These are phyloP conservation scores for Drosophila mojavensis DNA, from an alignment of 1,140 invertebrate genomes.

Conservation along the genomic window DNA sequence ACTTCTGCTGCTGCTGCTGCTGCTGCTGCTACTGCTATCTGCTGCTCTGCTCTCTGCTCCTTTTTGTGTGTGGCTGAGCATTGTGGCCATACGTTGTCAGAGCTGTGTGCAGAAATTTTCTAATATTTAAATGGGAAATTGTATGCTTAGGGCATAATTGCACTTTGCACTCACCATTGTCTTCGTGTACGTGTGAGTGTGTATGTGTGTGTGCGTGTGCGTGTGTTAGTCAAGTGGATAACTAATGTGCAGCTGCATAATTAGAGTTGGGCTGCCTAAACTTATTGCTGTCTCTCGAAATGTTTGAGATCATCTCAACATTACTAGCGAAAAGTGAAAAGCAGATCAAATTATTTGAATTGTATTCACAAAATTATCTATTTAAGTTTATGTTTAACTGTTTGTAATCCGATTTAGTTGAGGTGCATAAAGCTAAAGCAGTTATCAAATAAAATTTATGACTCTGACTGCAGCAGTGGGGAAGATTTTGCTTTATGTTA, in stretches of 20 bases:
- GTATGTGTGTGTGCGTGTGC: constrained; percentile 9
- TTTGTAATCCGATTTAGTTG: neutral
- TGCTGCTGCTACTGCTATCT: too few relatives aligned
- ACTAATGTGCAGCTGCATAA: constrained; percentile 38
- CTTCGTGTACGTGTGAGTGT: constrained; percentile 9
- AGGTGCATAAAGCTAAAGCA: neutral
- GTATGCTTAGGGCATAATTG: constrained; percentile 55
- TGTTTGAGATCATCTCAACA: constrained; percentile 5
- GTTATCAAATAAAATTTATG: too few relatives aligned
- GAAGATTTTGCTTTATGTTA: neutral
- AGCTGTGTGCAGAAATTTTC: constrained; percentile 44
- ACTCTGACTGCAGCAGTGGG: neutral
- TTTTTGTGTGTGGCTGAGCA: constrained; percentile 13
- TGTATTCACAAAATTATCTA: neutral
- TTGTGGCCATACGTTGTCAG: constrained; percentile 45
- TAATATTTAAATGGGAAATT: constrained; percentile 77
- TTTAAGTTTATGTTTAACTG: neutral
- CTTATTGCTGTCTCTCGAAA: neutral
- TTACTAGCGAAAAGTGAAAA: neutral
- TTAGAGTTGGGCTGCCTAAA: constrained; percentile 6
- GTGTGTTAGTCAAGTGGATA: constrained; percentile 18
- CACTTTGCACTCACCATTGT: constrained; percentile 39
- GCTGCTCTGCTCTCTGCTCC: neutral
- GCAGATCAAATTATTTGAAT: neutral
- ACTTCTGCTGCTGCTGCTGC: too few relatives aligned